phyloP scores from a whole-genome alignment of 23 tunicate species.

The Phallusia fumigata region DNA sequence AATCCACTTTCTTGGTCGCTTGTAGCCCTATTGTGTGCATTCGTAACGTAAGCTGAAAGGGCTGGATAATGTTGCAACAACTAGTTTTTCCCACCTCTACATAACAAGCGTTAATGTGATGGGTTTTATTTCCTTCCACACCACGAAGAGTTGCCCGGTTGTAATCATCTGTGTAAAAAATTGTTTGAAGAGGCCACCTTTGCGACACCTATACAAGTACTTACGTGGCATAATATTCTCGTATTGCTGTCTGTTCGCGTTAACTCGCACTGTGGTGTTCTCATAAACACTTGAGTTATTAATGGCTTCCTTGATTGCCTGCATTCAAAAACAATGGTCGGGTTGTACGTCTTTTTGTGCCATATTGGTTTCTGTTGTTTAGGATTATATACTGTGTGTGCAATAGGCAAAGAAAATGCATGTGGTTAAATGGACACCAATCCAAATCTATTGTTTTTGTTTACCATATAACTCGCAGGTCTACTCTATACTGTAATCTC shows the following conservation, averaged over 20 bases:
- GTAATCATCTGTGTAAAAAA: not conserved
- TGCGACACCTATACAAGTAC: not conserved
- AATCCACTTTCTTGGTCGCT: not conserved
- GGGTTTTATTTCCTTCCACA: not conserved
- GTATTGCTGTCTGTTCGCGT: not conserved
- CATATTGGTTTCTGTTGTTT: no score
- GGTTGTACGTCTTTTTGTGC: no score
- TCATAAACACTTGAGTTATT: no score
- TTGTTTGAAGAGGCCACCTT: no score
- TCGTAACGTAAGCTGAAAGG: not conserved
- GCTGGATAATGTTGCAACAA: not conserved
- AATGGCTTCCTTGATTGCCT: no score
- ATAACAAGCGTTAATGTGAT: not conserved
- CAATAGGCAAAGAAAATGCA: no score
- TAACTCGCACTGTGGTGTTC: not conserved
- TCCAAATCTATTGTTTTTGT: no score
- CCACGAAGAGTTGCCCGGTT: not conserved
- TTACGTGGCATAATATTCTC: constrained; percentile 2
- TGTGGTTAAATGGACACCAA: no score
- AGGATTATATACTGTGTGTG: no score
- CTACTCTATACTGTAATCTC: no score
- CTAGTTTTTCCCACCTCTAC: not conserved
- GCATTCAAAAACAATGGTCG: no score
- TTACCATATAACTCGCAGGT: no score
- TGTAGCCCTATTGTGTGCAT: not conserved